Evolutionary conservation across 2,888 invertebrate species (phyloP), one percentile per base, ranked within the genome.

Genomic region (Spodoptera exigua): DNA sequence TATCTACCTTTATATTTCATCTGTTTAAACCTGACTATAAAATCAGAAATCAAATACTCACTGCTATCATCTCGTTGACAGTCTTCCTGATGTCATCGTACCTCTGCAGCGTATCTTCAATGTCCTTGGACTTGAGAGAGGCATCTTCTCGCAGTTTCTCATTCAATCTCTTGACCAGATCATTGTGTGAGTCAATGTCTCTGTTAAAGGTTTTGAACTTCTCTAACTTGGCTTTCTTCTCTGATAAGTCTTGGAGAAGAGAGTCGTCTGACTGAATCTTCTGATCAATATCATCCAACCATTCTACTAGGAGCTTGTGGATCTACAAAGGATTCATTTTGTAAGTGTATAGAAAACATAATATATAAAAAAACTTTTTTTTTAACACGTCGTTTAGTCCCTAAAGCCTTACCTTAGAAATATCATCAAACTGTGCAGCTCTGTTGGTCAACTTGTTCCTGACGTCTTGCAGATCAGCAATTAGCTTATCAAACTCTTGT

Each of bases 201-300:
- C 98, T 95, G 76, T 97, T 96, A 49, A 98, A 95, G 0, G 96
- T 96, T 82, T 96, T 97, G 88, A 97, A 97, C 87, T 98, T 99
- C 85, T 99, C 99, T 16, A 98, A 86, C 41, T 97, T 96, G 0
- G 98, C 97, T 76, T 97, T 96, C 89, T 99, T 99, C 85, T 99
- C 99, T 51, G 98, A 97, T 1, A 99, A 92, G 84, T 99, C 98
- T 79, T 98, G 97, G 27, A 97, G 95, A 61, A 96, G 95, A 10
- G 95, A 95, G 79, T 97, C 96, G 63, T 96, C 96, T 1, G 96
- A 95, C 81, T 96, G 96, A 7, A 98, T 95, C 87, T 98, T 98
- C 46, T 96, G 96, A 81, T 98, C 98, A 61, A 98, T 96, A 81
- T 99, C 99, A 65, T 97, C 97, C 57, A 99, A 91, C 98, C 99